Base-by-base conservation (phyloP, 2,113 vertebrate genomes). In the Neotragus pygmaeus region DNA sequence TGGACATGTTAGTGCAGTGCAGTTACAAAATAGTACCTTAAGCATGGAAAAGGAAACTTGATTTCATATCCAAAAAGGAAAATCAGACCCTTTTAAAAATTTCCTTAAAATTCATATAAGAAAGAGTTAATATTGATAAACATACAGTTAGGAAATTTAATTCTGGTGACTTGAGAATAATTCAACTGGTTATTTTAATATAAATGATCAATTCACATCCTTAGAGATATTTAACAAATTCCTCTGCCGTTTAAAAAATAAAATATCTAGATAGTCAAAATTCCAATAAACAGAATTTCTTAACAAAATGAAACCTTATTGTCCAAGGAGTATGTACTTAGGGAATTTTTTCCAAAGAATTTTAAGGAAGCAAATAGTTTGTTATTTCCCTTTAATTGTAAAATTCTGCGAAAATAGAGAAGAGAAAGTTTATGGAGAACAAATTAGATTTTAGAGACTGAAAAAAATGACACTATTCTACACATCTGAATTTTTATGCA, bases 351-450 rank as follows among this genome's bases (percentile, higher is more conserved):
- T 64, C 78, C 47, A 81, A 75, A 96, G 23, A 96, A 64, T 25
- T 88, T 94, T 96, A 90, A 95, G 84, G 57, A 92, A 96, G 53
- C 47, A 86, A 88, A 66, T 77, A 51, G 55, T 81, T 91, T 92
- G 25, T 80, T 94, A 94, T 91, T 96, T 93, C 77, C 53, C 66
- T 92, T 96, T 95, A 93, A 78, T 82, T 92, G 30, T 77, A 95
- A 96, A 97, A 64, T 90, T 96, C 82, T 92, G 62, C 73, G 25
- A 92, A 87, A 91, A 58, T 23, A 95, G 55, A 82, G 97, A 92
- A 94, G 58, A 60, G 13, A 51, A 55, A 17, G 9, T 86, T 91
- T 94, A 87, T 96, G n/a, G 14, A 57, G 36, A 93, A 66, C 58
- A 57, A 36, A 60, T 45, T 58, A 51, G 21, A 64, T 49, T 97